Evolutionary conservation across 2,888 invertebrate species (phyloP).

Genomic region (Protonemura montana): DNA sequence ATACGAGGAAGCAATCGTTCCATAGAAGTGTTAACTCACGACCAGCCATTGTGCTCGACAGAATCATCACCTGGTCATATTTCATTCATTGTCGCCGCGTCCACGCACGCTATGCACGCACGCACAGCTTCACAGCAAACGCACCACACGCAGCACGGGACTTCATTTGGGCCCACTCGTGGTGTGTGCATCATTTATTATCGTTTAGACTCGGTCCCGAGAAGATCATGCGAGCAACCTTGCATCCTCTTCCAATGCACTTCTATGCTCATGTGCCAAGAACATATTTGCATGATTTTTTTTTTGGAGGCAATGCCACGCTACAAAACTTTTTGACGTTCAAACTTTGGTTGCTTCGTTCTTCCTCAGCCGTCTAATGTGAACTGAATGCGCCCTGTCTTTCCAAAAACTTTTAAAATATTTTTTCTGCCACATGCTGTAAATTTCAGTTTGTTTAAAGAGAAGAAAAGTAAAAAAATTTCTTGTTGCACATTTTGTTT

Average conservation of each 20-base stretch:
- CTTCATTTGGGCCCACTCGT: not conserved
- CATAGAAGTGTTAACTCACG: not conserved
- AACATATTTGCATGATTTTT: not conserved
- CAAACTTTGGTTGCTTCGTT: not conserved
- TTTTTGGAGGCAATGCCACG: not conserved
- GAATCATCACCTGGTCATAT: slow-evolving; percentile 4
- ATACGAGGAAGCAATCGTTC: not conserved
- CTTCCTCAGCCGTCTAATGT: not conserved
- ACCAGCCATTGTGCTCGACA: not conserved
- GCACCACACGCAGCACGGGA: not conserved
- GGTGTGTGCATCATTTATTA: not conserved
- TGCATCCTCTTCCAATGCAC: not conserved
- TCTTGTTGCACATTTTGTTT: not conserved
- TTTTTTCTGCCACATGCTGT: not conserved
- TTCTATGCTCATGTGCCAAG: not conserved
- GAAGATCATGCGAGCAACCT: not conserved
- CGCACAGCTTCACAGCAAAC: not conserved
- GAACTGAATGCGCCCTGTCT: not conserved
- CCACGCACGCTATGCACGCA: not conserved
- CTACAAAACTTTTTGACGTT: not conserved
- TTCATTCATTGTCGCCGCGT: not conserved
- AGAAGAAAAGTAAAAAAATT: not conserved
- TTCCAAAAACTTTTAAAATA: not conserved
- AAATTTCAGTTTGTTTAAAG: not conserved
- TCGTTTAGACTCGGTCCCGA: not conserved